Evolutionary conservation across 2,113 vertebrate genomes (phyloP).

Genomic region (Drymodes brunneopygia): DNA sequence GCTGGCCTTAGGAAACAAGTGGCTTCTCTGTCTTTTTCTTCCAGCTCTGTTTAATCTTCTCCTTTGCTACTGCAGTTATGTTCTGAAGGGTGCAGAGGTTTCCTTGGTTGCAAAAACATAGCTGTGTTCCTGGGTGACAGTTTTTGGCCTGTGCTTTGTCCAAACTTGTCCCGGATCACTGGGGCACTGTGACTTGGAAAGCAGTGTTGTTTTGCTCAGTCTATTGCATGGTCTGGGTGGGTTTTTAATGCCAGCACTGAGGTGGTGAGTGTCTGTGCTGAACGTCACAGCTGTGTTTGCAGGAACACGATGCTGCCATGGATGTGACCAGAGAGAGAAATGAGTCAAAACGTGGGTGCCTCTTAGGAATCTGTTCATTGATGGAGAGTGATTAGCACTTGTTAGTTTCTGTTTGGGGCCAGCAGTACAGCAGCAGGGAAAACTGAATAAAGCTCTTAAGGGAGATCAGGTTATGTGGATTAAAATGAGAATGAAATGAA

Average conservation of each 20-base stretch:
- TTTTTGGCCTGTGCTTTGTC: background rate
- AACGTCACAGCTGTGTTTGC: background rate
- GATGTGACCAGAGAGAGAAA: background rate
- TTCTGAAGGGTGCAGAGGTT: background rate
- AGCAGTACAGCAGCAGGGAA: background rate
- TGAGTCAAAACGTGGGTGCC: background rate
- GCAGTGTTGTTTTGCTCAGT: background rate
- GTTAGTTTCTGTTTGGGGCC: background rate
- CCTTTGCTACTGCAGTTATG: background rate
- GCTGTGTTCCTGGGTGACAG: background rate
- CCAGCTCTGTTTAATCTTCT: background rate
- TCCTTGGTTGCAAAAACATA: constrained; percentile 1
- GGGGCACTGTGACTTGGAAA: background rate
- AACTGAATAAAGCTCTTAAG: background rate
- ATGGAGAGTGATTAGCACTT: background rate
- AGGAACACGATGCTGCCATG: background rate
- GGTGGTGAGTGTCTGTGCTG: background rate
- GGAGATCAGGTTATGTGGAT: background rate
- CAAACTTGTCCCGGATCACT: background rate
- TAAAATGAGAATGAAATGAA: background rate
- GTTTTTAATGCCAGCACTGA: background rate
- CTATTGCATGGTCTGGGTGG: background rate
- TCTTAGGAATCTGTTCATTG: background rate
- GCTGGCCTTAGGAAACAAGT: background rate
- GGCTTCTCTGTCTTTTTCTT: background rate